These are phyloP conservation scores for Mohoua ochrocephala DNA, from an alignment of 2,113 vertebrate genomes.

Conservation along the genomic window DNA sequence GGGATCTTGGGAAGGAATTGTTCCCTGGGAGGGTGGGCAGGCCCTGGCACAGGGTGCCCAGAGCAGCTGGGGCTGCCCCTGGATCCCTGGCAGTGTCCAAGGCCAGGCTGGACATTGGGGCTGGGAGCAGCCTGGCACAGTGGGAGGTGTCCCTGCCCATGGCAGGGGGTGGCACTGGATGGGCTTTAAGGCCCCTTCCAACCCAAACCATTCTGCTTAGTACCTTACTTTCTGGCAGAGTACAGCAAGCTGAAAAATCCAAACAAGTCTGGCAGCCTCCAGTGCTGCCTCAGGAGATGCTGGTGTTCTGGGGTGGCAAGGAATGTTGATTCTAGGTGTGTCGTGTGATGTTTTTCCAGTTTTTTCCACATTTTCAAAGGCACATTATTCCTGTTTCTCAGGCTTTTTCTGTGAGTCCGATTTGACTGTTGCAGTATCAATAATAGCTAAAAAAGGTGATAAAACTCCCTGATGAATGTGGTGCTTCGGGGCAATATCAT, in stretches of 20 bases:
- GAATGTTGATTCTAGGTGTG: background rate
- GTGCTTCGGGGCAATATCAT: background rate
- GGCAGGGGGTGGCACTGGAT: rapidly evolving
- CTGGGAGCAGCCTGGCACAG: background rate
- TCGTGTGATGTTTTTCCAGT: rapidly evolving
- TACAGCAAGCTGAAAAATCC: background rate
- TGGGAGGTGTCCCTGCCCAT: background rate
- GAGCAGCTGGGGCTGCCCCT: background rate
- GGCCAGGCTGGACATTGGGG: background rate
- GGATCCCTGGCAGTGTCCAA: background rate
- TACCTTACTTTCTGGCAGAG: too few relatives aligned
- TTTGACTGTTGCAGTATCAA: background rate
- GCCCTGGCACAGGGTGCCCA: background rate
- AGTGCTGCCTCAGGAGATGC: background rate
- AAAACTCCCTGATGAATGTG: background rate
- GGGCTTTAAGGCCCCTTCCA: rapidly evolving
- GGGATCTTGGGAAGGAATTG: background rate
- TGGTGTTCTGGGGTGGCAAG: rapidly evolving
- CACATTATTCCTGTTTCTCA: background rate
- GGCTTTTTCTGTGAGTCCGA: rapidly evolving
- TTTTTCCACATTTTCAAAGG: background rate
- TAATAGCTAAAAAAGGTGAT: background rate
- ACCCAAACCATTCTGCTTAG: background rate
- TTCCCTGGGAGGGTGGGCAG: background rate
- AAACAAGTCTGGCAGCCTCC: background rate